A percentile compares a stretch with the other conserved stretches of the same genome.
phyloP scores from a whole-genome alignment of 2,797 vertebrate species.

The Sebastes itinus region DNA sequence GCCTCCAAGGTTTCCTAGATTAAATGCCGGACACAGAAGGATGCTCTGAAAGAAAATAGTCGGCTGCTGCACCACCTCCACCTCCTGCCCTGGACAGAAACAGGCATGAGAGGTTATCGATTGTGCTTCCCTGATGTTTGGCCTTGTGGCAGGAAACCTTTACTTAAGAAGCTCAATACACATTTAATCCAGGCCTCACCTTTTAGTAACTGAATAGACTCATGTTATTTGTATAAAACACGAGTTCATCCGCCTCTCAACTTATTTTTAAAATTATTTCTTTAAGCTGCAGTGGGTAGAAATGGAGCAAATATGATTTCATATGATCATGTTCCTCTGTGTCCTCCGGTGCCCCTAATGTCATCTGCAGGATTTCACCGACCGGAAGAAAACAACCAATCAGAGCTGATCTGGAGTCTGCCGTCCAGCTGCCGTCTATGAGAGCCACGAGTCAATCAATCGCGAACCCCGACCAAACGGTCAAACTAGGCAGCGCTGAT shows the following conservation, averaged over 20 bases:
- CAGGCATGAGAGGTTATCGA: conserved; percentile 25
- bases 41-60: conserved; percentile 21
- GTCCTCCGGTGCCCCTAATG: too few relatives aligned
- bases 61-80: conserved; percentile 1
- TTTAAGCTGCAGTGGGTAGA: too few relatives aligned
- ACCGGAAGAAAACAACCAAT: too few relatives aligned
- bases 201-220: background rate
- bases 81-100: conserved; percentile 8
- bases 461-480: too few relatives aligned
- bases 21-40: conserved; percentile 15
- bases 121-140: conserved; percentile 35
- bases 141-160: conserved; percentile 24
- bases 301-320: too few relatives aligned
- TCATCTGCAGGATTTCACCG: too few relatives aligned
- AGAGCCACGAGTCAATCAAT: too few relatives aligned
- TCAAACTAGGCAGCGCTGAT: too few relatives aligned
- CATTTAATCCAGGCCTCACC: background rate
- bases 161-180: background rate
- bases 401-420: too few relatives aligned
- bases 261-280: background rate
- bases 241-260: background rate
- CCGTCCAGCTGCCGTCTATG: too few relatives aligned
- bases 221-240: background rate
- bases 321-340: too few relatives aligned
- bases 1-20: conserved; percentile 1